Conservation (phyloP, 2,888 invertebrate genomes). For the Corbicula japonica region DNA sequence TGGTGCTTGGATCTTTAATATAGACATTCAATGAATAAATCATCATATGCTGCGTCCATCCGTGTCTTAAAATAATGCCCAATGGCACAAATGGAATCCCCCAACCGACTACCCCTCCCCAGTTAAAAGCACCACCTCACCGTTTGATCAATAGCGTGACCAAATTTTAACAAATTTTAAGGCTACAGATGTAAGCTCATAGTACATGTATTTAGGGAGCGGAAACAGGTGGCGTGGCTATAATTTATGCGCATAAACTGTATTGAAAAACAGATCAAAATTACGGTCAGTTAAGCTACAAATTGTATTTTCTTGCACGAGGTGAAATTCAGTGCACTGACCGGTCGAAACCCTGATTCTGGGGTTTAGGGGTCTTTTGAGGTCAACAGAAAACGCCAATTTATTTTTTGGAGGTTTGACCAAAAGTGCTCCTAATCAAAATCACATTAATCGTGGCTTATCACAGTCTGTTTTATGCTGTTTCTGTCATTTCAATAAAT, state of each 20-base stretch:
- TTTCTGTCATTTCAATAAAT: constrained; percentile 23
- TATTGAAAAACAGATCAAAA: constrained; percentile 40
- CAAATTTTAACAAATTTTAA: too few species aligned
- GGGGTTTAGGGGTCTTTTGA: constrained; percentile 19
- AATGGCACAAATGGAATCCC: too few species aligned
- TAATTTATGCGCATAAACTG: constrained; percentile 48
- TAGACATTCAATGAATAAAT: too few species aligned
- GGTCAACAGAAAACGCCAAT: constrained; percentile 37
- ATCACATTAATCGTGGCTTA: constrained; percentile 23
- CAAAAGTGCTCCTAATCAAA: constrained; percentile 20
- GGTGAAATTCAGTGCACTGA: constrained; percentile 62
- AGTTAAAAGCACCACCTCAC: too few species aligned
- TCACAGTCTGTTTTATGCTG: constrained; percentile 18
- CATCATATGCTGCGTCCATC: too few species aligned
- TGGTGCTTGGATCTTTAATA: too few species aligned
- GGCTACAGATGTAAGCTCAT: too few species aligned
- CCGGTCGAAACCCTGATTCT: constrained; percentile 45
- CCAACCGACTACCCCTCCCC: too few species aligned
- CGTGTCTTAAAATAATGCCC: too few species aligned
- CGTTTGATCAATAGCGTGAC: too few species aligned
- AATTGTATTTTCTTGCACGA: constrained; percentile 41
- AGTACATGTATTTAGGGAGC: too few species aligned
- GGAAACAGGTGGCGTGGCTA: constrained; percentile 39
- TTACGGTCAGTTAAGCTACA: constrained; percentile 55
- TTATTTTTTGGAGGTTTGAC: constrained; percentile 28